Evolutionary conservation across 1,140 invertebrate species (phyloP).

Genomic region (Anagrus nilaparvatae): DNA sequence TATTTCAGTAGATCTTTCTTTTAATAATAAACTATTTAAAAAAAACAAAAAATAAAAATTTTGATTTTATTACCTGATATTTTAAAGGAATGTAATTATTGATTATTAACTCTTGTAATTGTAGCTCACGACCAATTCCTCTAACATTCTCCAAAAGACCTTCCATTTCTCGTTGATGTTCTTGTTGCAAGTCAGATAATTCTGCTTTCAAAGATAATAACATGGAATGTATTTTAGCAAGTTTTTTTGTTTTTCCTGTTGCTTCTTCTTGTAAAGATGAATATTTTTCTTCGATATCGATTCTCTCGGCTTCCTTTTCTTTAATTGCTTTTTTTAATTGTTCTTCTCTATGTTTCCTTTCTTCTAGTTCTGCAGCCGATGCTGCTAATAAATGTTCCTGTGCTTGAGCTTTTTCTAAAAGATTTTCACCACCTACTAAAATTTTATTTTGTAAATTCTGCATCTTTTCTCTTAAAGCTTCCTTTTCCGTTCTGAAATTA

Average conservation of each 20-base stretch:
- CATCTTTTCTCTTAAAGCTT: conserved; percentile 74
- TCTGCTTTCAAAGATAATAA: conserved; percentile 77
- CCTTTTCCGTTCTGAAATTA: conserved; percentile 56
- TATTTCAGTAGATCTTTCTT: background rate
- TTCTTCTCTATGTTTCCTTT: conserved; percentile 70
- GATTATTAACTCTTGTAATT: conserved; percentile 74
- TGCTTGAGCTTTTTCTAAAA: conserved; percentile 92
- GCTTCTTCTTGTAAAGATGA: conserved; percentile 89
- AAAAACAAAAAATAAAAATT: too few relatives aligned
- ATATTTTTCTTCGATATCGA: conserved; percentile 95
- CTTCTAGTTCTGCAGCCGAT: conserved; percentile 82
- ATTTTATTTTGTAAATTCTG: conserved; percentile 90
- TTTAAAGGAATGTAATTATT: conserved; percentile 88
- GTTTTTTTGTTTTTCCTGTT: conserved; percentile 81
- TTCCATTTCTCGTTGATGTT: conserved; percentile 95
- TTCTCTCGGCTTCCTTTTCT: conserved; percentile 83
- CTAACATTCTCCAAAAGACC: conserved; percentile 86
- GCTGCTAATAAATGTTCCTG: conserved; percentile 86
- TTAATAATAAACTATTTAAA: background rate
- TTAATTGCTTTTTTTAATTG: conserved; percentile 70
- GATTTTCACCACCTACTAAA: conserved; percentile 94
- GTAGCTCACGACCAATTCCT: conserved; percentile 81
- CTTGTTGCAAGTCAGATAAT: conserved; percentile 78
- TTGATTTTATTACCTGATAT: conserved; percentile 53
- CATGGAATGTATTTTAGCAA: conserved; percentile 78